phyloP scores from a whole-genome alignment of 2,113 vertebrate genomes.

The Daboia siamensis region DNA sequence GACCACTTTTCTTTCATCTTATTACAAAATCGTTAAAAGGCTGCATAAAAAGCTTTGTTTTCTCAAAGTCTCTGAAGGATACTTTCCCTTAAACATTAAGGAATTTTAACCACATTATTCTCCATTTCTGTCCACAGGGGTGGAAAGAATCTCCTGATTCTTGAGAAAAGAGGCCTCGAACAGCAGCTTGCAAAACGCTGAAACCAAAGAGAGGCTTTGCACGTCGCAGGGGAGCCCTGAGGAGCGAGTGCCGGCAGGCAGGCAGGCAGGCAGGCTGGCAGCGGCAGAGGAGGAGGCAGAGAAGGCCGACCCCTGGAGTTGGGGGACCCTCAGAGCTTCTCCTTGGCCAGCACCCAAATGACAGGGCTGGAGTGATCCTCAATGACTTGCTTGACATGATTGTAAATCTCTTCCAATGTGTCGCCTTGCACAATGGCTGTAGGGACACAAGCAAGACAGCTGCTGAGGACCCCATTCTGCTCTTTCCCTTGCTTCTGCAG shows the following conservation, averaged over 20 bases:
- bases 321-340: conserved; percentile 84
- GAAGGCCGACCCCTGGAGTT: too few species aligned
- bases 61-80: conserved; percentile 81
- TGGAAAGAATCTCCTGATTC: conserved; percentile 77
- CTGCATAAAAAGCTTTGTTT: conserved; percentile 86
- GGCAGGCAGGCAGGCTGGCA: conserved; percentile 33
- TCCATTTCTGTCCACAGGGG: conserved; percentile 78
- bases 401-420: conserved; percentile 97
- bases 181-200: conserved; percentile 41
- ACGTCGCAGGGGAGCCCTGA: not conserved
- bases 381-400: conserved; percentile 95
- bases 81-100: conserved; percentile 99
- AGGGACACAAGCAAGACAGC: conserved; percentile 25
- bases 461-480: too few species aligned
- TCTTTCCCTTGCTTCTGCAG: not conserved
- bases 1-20: conserved; percentile 79
- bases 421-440: conserved; percentile 95
- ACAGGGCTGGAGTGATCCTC: conserved; percentile 94
- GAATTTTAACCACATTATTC: conserved; percentile 83
- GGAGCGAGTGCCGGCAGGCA: not conserved
- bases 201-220: not conserved
- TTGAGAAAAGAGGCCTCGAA: conserved; percentile 68
- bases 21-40: conserved; percentile 78
- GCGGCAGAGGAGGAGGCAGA: not conserved
- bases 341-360: conserved; percentile 97